These are phyloP conservation scores for Rhinolophus ferrumequinum DNA, from an alignment of 2,113 vertebrate genomes.

Conservation along the genomic window DNA sequence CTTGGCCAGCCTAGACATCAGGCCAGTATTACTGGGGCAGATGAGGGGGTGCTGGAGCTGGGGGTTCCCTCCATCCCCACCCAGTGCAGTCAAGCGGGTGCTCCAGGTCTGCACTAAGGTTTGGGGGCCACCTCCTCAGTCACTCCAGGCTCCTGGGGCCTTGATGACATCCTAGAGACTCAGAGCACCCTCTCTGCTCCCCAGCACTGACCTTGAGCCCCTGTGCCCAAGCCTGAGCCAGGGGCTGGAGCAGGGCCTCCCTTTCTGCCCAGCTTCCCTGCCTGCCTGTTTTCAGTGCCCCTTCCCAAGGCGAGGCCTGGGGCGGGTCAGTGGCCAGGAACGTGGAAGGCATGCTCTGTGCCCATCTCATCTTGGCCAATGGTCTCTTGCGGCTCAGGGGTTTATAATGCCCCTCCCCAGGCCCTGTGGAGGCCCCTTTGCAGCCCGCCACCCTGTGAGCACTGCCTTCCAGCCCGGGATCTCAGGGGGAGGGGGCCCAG, in stretches of 20 bases:
- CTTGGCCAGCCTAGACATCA: background rate
- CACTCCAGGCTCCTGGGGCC: background rate
- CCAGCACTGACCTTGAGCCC: background rate
- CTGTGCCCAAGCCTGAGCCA: background rate
- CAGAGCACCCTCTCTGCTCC: background rate
- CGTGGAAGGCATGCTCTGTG: background rate
- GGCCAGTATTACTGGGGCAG: background rate
- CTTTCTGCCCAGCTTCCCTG: background rate
- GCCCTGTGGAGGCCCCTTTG: background rate
- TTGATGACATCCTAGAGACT: background rate
- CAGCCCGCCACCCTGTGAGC: background rate
- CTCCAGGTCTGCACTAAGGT: background rate
- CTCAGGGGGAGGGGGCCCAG: background rate
- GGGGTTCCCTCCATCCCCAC: background rate
- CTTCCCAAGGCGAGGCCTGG: background rate
- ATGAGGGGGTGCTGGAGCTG: too few species aligned
- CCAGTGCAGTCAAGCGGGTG: accelerated
- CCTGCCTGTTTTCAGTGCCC: accelerated
- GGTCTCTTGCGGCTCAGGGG: background rate
- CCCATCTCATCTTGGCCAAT: background rate
- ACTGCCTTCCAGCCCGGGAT: background rate
- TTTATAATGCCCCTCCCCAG: background rate
- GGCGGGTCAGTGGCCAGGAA: background rate
- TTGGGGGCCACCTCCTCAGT: background rate
- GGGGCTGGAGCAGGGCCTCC: background rate